phyloP scores from a whole-genome alignment of 2,888 invertebrate species.

The Conistra vaccinii region DNA sequence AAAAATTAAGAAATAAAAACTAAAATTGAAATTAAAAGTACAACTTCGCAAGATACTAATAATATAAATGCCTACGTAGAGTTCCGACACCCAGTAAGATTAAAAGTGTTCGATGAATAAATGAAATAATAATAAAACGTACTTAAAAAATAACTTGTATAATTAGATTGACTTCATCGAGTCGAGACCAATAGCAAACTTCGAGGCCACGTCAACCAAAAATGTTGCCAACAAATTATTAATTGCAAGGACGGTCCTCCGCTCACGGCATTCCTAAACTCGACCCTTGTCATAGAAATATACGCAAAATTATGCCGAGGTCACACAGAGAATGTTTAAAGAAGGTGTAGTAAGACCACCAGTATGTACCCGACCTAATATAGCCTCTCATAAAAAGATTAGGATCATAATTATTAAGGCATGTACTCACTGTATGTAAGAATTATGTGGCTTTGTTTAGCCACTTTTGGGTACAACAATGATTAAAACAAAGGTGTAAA shows the following conservation, averaged over 20 bases:
- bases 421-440: constrained; percentile 21
- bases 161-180: not conserved
- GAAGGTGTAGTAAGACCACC: constrained; percentile 49
- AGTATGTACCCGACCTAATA: constrained; percentile 21
- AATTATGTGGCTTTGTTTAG: constrained; percentile 25
- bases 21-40: no score
- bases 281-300: constrained; percentile 75
- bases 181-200: constrained; percentile 62
- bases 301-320: constrained; percentile 62
- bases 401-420: constrained; percentile 52
- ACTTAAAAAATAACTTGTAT: not conserved
- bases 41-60: no score
- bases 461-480: constrained; percentile 18
- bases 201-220: constrained; percentile 64
- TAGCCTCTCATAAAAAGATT: constrained; percentile 52
- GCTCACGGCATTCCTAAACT: constrained; percentile 56
- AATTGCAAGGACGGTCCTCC: constrained; percentile 65
- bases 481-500: constrained; percentile 33
- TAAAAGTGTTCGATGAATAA: not conserved
- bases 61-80: not conserved
- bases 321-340: constrained; percentile 67
- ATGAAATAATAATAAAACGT: not conserved
- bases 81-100: not conserved
- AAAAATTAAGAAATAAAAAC: no score
- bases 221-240: constrained; percentile 71